Base-by-base conservation (phyloP, 2,113 vertebrate genomes). In the Phylloscopus trochilus region DNA sequence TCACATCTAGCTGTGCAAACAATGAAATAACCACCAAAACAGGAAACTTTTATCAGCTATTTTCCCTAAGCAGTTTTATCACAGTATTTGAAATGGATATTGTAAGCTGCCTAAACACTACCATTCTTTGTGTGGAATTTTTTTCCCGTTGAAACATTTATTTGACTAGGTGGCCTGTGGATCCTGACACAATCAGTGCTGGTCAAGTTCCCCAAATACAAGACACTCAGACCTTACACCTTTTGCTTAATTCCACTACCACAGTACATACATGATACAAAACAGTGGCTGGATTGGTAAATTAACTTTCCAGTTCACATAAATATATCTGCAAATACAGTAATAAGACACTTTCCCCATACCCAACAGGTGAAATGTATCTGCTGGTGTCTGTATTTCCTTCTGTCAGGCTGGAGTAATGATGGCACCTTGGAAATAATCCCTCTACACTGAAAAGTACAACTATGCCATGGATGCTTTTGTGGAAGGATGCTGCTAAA, bases 211-310 rank as follows among this genome's bases (percentile, higher is more conserved):
- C 46, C 59, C 80, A 83, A 88, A 75, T 16, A 55, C 8, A 22
- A 21, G 24, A 60, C 22, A 49, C 19, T 64, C 1, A 1, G 17
- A 83, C 7, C 37, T 73, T 44, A 79, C 0, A 0, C 5, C 7
- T 85, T 85, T 37, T 69, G n/a, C 24, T 80, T 80, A 66, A 80
- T 44, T 88, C 41, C 17, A 60, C 28, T 59, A 18, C 20, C 30
- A 46, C 2, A 53, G 12, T 23, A 56, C n/a, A 72, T 3, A 27
- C 1, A 6, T 7, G 13, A 73, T 43, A 77, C 31, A 74, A 33
- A 83, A 70, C 16, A 66, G 28, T 28, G 24, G 30, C n/a, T 35
- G 58, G 46, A 51, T 58, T 52, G 62, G 4, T 35, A 78, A 68
- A 37, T 79, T 52, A 73, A 37, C 19, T 58, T 78, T 77, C 41